Conservation (phyloP, 2,888 invertebrate species). For the Sarcophaga caerulescens region DNA sequence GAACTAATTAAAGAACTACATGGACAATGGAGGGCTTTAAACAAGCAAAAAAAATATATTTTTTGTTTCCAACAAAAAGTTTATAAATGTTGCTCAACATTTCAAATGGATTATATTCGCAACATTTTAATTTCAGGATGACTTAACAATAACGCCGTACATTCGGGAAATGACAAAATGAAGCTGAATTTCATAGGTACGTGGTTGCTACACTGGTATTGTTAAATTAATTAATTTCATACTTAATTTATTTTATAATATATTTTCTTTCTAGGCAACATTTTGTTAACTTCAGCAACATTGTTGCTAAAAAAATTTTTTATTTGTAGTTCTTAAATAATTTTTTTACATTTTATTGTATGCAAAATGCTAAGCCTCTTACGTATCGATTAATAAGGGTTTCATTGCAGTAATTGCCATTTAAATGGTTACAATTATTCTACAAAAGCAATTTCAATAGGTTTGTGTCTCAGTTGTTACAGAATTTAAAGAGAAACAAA, state of each 20-base stretch:
- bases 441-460: not conserved
- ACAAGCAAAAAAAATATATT: not conserved
- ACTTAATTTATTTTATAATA: no score
- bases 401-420: not conserved
- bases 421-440: not conserved
- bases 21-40: not conserved
- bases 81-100: no score
- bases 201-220: no score
- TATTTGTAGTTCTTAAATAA: not conserved
- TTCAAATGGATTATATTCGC: no score
- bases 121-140: no score
- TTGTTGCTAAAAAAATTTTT: no score
- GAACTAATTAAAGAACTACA: slow-evolving; percentile 15
- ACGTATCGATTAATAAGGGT: not conserved
- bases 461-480: not conserved
- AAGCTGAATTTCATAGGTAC: no score
- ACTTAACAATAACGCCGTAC: no score
- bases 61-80: not conserved
- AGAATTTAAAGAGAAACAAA: not conserved
- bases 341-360: not conserved
- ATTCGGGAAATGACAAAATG: no score
- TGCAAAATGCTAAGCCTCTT: not conserved
- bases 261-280: no score
- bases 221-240: no score
- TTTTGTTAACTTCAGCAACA: no score